phyloP scores from a whole-genome alignment of 2,888 invertebrate species.

The Leptogaster cylindrica region DNA sequence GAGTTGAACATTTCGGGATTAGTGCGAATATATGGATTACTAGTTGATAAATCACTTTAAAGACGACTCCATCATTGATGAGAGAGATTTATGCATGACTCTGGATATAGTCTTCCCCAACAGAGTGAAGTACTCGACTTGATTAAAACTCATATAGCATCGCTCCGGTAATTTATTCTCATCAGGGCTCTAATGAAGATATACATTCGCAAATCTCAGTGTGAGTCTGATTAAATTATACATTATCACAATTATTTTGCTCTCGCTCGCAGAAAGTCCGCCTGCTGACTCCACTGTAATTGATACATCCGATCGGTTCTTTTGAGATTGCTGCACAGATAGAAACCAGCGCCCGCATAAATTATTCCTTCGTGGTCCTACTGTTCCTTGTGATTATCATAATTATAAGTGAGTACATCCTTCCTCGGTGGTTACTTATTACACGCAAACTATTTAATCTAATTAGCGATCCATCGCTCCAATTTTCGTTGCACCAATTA shows the following conservation, averaged over 20 bases:
- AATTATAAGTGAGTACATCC: conserved; percentile 22
- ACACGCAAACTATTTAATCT: no score
- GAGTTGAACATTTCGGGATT: background rate
- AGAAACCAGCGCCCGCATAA: conserved; percentile 15
- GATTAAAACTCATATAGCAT: conserved; percentile 39
- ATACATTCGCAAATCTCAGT: conserved; percentile 27
- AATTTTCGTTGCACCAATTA: no score
- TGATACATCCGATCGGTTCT: conserved; percentile 33
- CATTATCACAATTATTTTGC: conserved; percentile 32
- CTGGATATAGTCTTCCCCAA: background rate
- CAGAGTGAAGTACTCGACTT: conserved; percentile 5
- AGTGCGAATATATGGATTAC: background rate
- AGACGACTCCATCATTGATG: conserved; percentile 11
- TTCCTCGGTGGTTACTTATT: conserved; percentile 9
- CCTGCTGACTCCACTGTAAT: conserved; percentile 26
- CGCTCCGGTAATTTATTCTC: conserved; percentile 35
- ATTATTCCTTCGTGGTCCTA: conserved; percentile 9
- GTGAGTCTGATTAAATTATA: conserved; percentile 34
- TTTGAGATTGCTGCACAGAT: background rate
- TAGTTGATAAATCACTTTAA: conserved; percentile 25
- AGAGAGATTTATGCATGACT: background rate
- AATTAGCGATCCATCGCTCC: no score
- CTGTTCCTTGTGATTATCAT: conserved; percentile 27
- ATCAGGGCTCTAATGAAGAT: conserved; percentile 36
- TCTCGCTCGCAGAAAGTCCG: conserved; percentile 25